These are phyloP conservation scores for Plumapathes pennacea DNA, from an alignment of 92 coral and sea anemone genomes.

Conservation along the genomic window DNA sequence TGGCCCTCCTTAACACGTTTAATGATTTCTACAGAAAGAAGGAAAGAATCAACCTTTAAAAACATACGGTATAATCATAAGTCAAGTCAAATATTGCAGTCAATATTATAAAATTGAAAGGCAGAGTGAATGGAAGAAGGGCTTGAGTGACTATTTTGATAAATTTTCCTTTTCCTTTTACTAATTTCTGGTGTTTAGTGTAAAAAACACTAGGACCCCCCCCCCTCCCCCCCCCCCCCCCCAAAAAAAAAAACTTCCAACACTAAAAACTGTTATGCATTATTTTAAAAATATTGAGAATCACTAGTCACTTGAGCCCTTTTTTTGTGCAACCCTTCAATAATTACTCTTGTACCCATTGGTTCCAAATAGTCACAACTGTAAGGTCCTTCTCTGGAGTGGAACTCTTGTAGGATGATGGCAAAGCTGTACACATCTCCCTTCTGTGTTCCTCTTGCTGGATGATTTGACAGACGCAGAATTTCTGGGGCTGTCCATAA, in stretches of 20 bases:
- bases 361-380: conserved; percentile 85
- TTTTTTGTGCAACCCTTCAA: conserved; percentile 4
- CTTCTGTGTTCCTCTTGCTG: conserved; percentile 73
- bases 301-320: too few species aligned
- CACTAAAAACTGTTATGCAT: background rate
- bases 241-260: background rate
- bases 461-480: conserved; percentile 57
- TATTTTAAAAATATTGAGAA: too few species aligned
- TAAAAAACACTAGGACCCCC: too few species aligned
- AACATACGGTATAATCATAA: background rate
- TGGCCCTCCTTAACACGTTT: conserved; percentile 79
- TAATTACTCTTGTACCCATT: too few species aligned
- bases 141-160: too few species aligned
- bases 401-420: conserved; percentile 89
- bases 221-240: too few species aligned
- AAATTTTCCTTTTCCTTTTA: too few species aligned
- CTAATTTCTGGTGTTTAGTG: too few species aligned
- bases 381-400: conserved; percentile 92
- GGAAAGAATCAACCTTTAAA: background rate
- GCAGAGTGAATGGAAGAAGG: background rate
- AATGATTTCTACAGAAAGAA: conserved; percentile 56
- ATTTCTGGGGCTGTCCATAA: conserved; percentile 92
- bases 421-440: conserved; percentile 97
- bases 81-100: background rate
- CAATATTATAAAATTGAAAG: background rate